These are phyloP conservation scores for Nycteola revayana DNA, from an alignment of 2,888 invertebrate species.

Conservation along the genomic window DNA sequence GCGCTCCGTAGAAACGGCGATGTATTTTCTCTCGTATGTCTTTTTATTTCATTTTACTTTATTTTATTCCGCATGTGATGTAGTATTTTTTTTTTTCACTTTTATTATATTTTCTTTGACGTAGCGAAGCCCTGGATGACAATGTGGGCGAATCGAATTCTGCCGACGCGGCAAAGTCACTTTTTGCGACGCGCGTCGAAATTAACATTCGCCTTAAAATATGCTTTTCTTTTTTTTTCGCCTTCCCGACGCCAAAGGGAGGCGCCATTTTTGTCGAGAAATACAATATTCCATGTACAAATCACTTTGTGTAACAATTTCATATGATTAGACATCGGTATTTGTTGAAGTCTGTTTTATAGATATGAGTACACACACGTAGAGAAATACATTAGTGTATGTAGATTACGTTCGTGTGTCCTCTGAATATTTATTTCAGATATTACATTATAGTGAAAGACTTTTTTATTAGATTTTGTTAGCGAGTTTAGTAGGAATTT, in stretches of 20 bases:
- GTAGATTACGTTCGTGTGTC: no score
- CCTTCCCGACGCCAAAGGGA: conserved; percentile 11
- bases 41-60: conserved; percentile 74
- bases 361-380: no score
- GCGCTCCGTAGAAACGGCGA: conserved; percentile 45
- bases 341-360: conserved; percentile 14
- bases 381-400: no score
- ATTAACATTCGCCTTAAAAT: conserved; percentile 35
- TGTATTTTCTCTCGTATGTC: conserved; percentile 62
- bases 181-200: conserved; percentile 21
- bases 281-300: conserved; percentile 15
- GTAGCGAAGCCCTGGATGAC: conserved; percentile 31
- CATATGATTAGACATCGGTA: conserved; percentile 15
- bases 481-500: background rate
- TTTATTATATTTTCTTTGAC: conserved; percentile 58
- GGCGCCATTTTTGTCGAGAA: conserved; percentile 19
- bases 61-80: conserved; percentile 70
- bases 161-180: conserved; percentile 21
- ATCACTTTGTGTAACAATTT: conserved; percentile 23
- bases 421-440: background rate
- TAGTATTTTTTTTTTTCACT: conserved; percentile 62
- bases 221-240: conserved; percentile 25
- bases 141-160: conserved; percentile 37
- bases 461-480: conserved; percentile 18
- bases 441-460: conserved; percentile 10